A percentile compares a stretch with the other conserved stretches of the same genome.
These are phyloP conservation scores for Poicephalus gulielmi DNA, from an alignment of 2,113 vertebrate species.

Conservation along the genomic window DNA sequence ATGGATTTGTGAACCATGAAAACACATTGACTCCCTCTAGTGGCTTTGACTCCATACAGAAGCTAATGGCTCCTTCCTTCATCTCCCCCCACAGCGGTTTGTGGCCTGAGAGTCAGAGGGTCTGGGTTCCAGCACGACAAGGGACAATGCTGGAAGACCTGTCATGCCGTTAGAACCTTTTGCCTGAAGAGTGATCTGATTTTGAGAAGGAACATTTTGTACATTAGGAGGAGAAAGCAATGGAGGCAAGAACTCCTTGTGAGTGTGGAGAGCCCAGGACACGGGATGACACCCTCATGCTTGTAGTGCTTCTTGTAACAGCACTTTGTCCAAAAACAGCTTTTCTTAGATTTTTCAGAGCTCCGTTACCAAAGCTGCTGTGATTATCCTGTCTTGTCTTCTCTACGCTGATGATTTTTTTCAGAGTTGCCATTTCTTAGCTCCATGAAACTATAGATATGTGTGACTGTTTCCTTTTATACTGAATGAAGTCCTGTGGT, in stretches of 20 bases:
- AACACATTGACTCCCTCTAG: slow-evolving; percentile 67
- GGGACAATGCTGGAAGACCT: background rate
- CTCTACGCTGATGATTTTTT: background rate
- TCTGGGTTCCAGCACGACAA: background rate
- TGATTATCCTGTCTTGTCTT: background rate
- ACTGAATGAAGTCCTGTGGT: background rate
- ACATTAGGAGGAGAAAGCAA: background rate
- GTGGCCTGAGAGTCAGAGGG: background rate
- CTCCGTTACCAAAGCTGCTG: background rate
- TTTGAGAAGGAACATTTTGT: background rate
- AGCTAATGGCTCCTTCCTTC: background rate
- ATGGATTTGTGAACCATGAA: background rate
- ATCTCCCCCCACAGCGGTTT: background rate
- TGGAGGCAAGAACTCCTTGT: background rate
- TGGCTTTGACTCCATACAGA: slow-evolving; percentile 25
- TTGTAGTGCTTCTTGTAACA: background rate
- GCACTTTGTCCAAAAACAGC: background rate
- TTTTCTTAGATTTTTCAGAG: background rate
- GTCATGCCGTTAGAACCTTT: background rate
- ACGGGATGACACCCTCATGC: fast-evolving
- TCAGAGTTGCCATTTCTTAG: background rate
- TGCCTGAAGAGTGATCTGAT: background rate
- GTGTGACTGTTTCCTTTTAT: background rate
- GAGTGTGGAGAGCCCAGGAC: background rate
- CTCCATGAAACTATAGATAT: background rate